A percentile compares a stretch with the other conserved stretches of the same genome.
Evolutionary conservation across 1,140 invertebrate genomes (phyloP).

Genomic region (Caenorhabditis brenneri): DNA sequence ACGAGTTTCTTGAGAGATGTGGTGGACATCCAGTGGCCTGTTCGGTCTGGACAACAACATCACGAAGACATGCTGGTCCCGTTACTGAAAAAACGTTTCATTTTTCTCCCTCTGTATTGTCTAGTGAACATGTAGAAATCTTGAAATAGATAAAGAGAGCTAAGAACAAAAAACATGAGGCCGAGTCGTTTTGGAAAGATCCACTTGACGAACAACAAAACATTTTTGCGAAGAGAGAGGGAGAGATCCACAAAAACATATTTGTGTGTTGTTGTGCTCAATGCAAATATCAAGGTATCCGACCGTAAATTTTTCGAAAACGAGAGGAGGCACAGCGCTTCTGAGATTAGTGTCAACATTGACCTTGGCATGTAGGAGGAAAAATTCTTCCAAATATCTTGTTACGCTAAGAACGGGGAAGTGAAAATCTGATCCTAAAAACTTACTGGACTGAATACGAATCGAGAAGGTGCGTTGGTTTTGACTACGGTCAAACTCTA

Average conservation of each 20-base stretch:
- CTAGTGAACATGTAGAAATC: not conserved
- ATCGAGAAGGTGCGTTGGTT: slow-evolving; percentile 51
- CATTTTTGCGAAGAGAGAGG: slow-evolving; percentile 1
- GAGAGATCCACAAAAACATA: slow-evolving; percentile 36
- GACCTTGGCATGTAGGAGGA: not conserved
- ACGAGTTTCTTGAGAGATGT: slow-evolving; percentile 54
- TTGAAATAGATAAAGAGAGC: not conserved
- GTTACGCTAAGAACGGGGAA: not conserved
- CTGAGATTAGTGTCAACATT: slow-evolving; percentile 42
- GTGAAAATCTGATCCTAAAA: not conserved
- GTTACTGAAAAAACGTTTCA: slow-evolving; percentile 20
- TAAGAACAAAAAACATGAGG: slow-evolving; percentile 1
- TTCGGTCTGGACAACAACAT: slow-evolving; percentile 57
- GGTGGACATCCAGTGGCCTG: slow-evolving; percentile 58
- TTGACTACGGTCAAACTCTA: slow-evolving; percentile 21
- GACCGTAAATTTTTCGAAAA: slow-evolving; percentile 25
- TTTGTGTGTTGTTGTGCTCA: slow-evolving; percentile 40
- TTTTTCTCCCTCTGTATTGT: not conserved
- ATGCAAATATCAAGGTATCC: slow-evolving; percentile 38
- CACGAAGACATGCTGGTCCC: slow-evolving; percentile 59
- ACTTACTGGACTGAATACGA: slow-evolving; percentile 52
- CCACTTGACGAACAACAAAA: slow-evolving; percentile 26
- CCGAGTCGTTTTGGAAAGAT: slow-evolving; percentile 12
- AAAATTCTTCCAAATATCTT: no score
- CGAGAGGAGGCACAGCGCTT: slow-evolving; percentile 1